phyloP scores from a whole-genome alignment of 2,888 invertebrate genomes.

The Agrotis clavis region DNA sequence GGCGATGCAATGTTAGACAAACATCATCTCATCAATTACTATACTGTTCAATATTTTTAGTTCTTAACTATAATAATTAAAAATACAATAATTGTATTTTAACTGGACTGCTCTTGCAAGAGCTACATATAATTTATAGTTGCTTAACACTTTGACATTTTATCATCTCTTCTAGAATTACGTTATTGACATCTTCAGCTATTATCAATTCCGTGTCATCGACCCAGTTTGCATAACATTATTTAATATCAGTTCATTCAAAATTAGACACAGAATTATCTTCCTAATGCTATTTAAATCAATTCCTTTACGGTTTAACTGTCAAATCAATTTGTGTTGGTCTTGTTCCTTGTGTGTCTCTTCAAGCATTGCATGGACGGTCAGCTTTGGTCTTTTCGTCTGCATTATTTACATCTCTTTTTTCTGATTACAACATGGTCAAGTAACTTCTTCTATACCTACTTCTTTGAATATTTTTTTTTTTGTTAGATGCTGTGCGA shows the following conservation, averaged over 20 bases:
- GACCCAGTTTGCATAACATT: conserved; percentile 39
- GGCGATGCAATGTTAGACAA: neutral
- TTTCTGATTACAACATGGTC: too few relatives aligned
- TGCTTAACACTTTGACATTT: conserved; percentile 9
- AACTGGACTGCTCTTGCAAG: too few relatives aligned
- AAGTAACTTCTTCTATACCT: too few relatives aligned
- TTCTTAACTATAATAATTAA: too few relatives aligned
- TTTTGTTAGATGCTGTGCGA: too few relatives aligned
- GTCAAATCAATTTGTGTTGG: neutral
- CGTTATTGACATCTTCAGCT: conserved; percentile 27
- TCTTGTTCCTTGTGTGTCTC: conserved; percentile 20
- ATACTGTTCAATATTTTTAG: neutral
- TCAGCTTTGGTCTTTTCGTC: neutral
- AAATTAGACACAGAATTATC: conserved; percentile 44
- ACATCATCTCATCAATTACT: neutral
- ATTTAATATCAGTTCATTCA: conserved; percentile 30
- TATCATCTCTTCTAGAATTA: conserved; percentile 15
- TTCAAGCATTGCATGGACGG: neutral
- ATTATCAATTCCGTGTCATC: conserved; percentile 11
- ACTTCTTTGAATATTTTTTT: neutral
- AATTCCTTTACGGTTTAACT: conserved; percentile 5
- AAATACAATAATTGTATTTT: too few relatives aligned
- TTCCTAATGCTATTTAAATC: conserved; percentile 27
- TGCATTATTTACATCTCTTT: neutral
- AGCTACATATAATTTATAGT: too few relatives aligned